Evolutionary conservation across 1,140 invertebrate genomes (phyloP), one percentile per base, ranked within the genome.

Genomic region (Lucilia cuprina): DNA sequence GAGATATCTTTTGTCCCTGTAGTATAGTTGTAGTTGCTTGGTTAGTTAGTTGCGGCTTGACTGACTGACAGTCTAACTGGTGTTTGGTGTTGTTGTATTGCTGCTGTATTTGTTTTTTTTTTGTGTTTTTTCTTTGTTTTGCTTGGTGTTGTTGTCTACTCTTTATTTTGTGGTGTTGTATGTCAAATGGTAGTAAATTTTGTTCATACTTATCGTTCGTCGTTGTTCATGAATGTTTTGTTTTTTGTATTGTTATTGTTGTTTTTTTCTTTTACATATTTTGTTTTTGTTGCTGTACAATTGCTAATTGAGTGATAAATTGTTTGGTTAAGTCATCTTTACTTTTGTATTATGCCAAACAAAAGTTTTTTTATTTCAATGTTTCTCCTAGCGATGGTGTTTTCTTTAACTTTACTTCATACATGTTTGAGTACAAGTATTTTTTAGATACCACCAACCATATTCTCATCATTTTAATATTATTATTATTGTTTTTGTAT

Each of bases 291-390:
- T 60, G 55, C 14, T 70, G n/a, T 70, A 21, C 65, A 70, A 86
- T 88, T 88, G 88, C 88, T 89, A 89, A 89, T 89, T 89, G 88
- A 89, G 88, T 89, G 88, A 89, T 89, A 89, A 89, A 89, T 89
- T 89, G 88, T 88, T 87, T 70, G 65, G 65, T 70, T 89, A 88
- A 89, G 88, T 87, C 65, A 70, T 70, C 65, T 70, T 70, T 70
- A 70, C n/a, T 70, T 70, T 70, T 60, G 55, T 21, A 21, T 30
- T 70, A 70, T 21, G 65, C 12, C 65, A 70, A 60, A 70, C 65
- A 70, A 21, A 7, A 2, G 21, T 2, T 19, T n/a, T 65, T 65
- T 65, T 7, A n/a, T 21, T 70, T 5, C 55, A 60, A 14, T 60
- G 55, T 70, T 70, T 55, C 50, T 30, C 25, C 25, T 55, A 17